Base-by-base conservation (phyloP, 2,888 invertebrate species). In the Leptopilina syphax region DNA sequence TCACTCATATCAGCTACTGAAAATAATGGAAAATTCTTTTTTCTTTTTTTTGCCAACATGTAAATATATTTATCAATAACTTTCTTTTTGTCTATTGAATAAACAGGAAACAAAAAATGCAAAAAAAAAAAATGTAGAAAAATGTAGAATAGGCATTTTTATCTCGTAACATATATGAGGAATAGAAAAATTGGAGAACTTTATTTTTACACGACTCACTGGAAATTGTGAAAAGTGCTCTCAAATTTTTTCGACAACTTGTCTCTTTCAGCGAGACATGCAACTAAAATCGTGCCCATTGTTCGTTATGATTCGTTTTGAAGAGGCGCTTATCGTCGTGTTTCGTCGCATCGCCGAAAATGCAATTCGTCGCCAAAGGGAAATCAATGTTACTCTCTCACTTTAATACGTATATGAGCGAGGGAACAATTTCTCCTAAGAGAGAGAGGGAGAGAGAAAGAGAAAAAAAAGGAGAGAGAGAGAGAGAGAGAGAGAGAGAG, bases 291-390 rank as follows among this genome's bases (percentile, higher is more conserved):
- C 57, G 57, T 73, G n/a, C n/a, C 73, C 34, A 73, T 73, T 73
- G 73, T 70, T 70, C 70, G 70, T 73, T 73, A 73, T 73, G 73
- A 73, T 73, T 57, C 73, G 73, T 57, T 73, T 57, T 73, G 57
- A 73, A 73, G 73, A 73, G 70, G 50, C 70, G 54, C 70, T 70
- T 70, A 54, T 70, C 70, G 54, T 54, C 70, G 70, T 50, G 70
- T 70, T 73, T 73, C 73, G 73, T 73, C n/a, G 34, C 73, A 57
- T 73, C 41, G 9, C 34, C 57, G 57, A 57, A 73, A 73, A 73
- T 73, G 57, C 57, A 57, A 73, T 54, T 73, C 57, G 73, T 73
- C 57, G 41, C 57, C n/a, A 73, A 57, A 34, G 57, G 18, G 41
- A 73, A 73, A 73, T 73, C 57, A 57, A 73, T 57, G 57, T 73